phyloP scores from a whole-genome alignment of 1,140 invertebrate genomes.

The Bombus soroeensis region DNA sequence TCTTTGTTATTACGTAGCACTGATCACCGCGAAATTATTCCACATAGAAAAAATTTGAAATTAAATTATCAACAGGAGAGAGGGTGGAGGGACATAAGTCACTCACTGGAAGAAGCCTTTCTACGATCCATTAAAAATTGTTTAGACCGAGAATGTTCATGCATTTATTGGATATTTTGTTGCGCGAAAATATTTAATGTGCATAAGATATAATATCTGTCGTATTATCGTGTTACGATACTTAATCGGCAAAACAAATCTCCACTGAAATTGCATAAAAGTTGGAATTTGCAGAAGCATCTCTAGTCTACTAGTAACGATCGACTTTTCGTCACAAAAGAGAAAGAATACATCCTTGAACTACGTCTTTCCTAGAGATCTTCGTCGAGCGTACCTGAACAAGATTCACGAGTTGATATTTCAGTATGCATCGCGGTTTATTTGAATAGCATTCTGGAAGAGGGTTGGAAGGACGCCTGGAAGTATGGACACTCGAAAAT shows the following conservation, averaged over 20 bases:
- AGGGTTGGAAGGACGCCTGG: not conserved
- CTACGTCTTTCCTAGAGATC: not conserved
- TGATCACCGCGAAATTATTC: not conserved
- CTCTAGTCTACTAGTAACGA: not conserved
- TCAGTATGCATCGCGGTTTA: not conserved
- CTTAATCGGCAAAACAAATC: no score
- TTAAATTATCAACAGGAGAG: not conserved
- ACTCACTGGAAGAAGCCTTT: not conserved
- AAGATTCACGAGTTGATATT: not conserved
- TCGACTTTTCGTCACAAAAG: not conserved
- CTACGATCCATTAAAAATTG: not conserved
- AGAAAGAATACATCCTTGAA: not conserved
- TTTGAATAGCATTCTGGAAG: not conserved
- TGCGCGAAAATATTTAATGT: no score
- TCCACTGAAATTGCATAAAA: no score
- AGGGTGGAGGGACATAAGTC: no score
- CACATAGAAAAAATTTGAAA: not conserved
- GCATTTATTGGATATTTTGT: no score
- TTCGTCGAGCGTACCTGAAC: not conserved
- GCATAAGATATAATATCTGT: no score
- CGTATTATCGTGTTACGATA: no score
- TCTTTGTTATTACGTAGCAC: constrained; percentile 2
- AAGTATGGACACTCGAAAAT: not conserved
- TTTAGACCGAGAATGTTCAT: not conserved
- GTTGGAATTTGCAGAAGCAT: no score